Evolutionary conservation across 1,140 invertebrate species (phyloP), one percentile per base, ranked within the genome.

Genomic region (Bombyx mori): DNA sequence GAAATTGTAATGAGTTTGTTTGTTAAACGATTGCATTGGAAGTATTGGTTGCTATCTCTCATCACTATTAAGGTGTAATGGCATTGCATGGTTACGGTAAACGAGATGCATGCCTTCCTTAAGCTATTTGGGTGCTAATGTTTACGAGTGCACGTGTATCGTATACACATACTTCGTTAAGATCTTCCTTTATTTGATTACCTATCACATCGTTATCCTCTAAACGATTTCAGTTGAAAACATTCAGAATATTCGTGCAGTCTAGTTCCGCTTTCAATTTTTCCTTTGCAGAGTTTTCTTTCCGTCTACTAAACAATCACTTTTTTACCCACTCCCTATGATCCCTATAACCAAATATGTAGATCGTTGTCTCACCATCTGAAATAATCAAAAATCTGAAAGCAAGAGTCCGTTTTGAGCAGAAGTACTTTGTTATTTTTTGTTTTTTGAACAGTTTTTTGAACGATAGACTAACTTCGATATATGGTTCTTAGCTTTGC

Each of bases 31-130:
- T 45, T 45, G 53, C 44, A 22, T 35, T 51, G 60, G 26, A 35
- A 35, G 26, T 53, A 53, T 55, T 58, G 61, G 56, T 60, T 48
- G 52, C 57, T 54, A 55, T 66, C 64, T 52, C 45, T 66, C 64
- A 44, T 60, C 61, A 52, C 8, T 35, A 3, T 35, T 35, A 35
- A 35, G 26, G 45, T 46, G 64, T 45, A 60, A 54, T 62, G 60
- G 61, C 62, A 58, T 58, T 55, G 55, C 60, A 46, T 42, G 42
- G 50, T 51, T 35, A 35, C 51, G 52, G 54, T 7, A 12, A n/a
- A 49, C 45, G 12, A 35, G 26, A 50, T 43, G 53, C 53, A 53
- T 43, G 18, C 52, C 52, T 43, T 53, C 42, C 43, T 8, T 22
- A 22, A 18, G 10, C 44, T 46, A 22, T 54, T 54, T n/a, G 35